Base-by-base conservation (phyloP, 2,113 vertebrate species). In the Hiodon alosoides region DNA sequence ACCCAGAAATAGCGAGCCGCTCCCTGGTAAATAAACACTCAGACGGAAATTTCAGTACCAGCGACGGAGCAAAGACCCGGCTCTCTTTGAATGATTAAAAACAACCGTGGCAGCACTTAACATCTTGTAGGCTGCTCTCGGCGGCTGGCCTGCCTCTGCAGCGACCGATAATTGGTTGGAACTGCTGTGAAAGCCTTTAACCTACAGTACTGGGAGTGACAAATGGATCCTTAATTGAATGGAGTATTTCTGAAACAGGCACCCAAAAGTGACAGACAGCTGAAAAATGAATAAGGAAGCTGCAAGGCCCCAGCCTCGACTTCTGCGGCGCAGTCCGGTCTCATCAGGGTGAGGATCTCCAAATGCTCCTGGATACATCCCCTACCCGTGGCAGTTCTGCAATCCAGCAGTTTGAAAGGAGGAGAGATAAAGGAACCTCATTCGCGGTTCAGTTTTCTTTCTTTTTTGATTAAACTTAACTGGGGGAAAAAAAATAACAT, bases 211-310 rank as follows among this genome's bases (percentile, higher is more conserved):
- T 57, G 53, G 73, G 65, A 77, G 70, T 71, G 57, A 73, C 65
- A 72, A 67, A 77, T 73, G 53, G 69, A 67, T 66, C 62, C 61
- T 73, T 72, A 77, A 77, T 72, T 77, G 76, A 77, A 77, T 72
- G 62, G 76, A 72, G 69, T 65, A 67, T 72, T 67, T 72, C 76
- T 72, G 69, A 77, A 77, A 31, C 48, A 57, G 71, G 54, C 13
- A 64, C 14, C 59, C 47, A 66, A 31, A 61, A 16, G 67, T 72
- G 70, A 72, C 76, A 72, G 70, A 71, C 48, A 58, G 47, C 64
- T 77, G 68, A 67, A 67, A 77, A 77, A 72, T 77, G 61, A 67
- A 72, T 71, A 52, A 47, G 68, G 59, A 72, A 72, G 53, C 69
- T 72, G 52, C 14, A 62, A 65, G 31, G 53, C 10, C 5, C 16